Conservation (phyloP, 1,140 invertebrate genomes). For the Mizuhopecten yessoensis region DNA sequence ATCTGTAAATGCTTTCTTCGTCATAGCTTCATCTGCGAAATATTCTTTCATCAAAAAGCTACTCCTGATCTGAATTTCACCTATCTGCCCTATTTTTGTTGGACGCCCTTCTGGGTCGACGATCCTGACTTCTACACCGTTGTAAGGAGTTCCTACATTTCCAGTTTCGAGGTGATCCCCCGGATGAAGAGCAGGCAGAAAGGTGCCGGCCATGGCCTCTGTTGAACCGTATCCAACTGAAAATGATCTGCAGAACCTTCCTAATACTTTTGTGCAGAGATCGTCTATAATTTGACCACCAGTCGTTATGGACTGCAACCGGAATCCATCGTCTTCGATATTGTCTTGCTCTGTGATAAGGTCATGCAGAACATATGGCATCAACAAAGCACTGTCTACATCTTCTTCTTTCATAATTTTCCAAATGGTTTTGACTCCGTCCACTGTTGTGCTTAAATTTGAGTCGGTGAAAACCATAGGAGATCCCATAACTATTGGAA, state of each 20-base stretch:
- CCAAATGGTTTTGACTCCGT: not conserved
- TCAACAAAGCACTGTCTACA: not conserved
- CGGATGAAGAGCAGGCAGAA: not conserved
- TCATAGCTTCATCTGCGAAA: not conserved
- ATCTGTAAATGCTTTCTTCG: not conserved
- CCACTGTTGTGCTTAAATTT: not conserved
- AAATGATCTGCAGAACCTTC: not conserved
- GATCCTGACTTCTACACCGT: conserved; percentile 45
- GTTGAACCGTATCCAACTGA: not conserved
- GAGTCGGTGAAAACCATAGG: not conserved
- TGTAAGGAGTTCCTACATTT: conserved; percentile 39
- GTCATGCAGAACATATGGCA: not conserved
- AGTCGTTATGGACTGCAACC: not conserved
- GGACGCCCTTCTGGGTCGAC: conserved; percentile 37
- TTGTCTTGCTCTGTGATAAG: not conserved
- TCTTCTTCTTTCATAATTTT: not conserved
- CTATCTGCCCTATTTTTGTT: not conserved
- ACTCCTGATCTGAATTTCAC: conserved; percentile 45
- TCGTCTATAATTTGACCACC: not conserved
- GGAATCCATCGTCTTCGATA: not conserved
- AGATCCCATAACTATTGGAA: not conserved
- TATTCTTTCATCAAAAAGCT: not conserved
- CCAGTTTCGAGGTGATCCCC: not conserved
- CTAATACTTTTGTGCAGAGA: not conserved
- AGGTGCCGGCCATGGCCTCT: not conserved